phyloP scores from a whole-genome alignment of 2,888 invertebrate genomes.

The Lumbricus terrestris region DNA sequence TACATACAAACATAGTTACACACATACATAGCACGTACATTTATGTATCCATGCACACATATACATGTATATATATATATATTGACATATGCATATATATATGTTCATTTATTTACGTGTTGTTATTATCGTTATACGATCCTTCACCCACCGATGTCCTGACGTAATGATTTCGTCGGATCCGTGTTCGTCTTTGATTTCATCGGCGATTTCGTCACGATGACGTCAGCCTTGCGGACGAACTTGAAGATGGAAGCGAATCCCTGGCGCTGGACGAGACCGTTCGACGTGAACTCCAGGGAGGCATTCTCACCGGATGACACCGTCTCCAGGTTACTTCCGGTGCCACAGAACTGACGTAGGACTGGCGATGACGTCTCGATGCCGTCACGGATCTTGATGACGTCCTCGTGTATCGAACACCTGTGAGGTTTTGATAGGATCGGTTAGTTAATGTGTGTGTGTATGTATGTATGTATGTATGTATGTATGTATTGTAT shows the following conservation, averaged over 20 bases:
- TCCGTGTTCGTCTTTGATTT: background rate
- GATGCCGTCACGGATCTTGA: conserved; percentile 21
- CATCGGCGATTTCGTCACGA: background rate
- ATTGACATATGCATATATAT: too few species aligned
- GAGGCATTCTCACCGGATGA: conserved; percentile 10
- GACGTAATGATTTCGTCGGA: background rate
- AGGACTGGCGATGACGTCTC: background rate
- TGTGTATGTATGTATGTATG: too few species aligned
- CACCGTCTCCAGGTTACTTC: background rate
- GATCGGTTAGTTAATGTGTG: background rate
- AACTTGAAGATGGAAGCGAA: background rate
- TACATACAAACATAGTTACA: too few species aligned
- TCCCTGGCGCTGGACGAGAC: background rate
- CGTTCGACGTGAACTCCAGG: background rate
- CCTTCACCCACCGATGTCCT: background rate
- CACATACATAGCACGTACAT: too few species aligned
- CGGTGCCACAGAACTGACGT: conserved; percentile 14
- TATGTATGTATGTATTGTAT: too few species aligned
- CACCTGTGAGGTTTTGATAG: background rate
- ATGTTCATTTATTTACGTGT: too few species aligned
- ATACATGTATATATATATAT: too few species aligned
- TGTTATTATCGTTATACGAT: background rate
- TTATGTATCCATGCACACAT: too few species aligned
- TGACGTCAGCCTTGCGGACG: conserved; percentile 4
- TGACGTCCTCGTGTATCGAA: conserved; percentile 13